A percentile compares a stretch with the other conserved stretches of the same genome.
These are phyloP conservation scores for Delia radicum DNA, from an alignment of 1,140 invertebrate genomes.

Conservation along the genomic window DNA sequence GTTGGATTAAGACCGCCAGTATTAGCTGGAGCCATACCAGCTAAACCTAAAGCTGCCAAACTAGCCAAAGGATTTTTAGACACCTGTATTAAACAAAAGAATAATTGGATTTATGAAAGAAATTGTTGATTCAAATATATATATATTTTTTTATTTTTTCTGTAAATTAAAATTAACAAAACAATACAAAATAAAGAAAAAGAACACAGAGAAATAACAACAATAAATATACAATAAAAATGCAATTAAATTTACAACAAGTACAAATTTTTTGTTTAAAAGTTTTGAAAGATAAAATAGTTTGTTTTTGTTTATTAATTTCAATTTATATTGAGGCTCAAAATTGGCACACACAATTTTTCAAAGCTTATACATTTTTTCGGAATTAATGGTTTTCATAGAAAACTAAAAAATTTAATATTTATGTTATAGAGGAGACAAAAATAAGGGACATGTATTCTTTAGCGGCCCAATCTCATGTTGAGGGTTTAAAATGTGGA, in stretches of 20 bases:
- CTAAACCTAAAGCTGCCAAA: slow-evolving; percentile 79
- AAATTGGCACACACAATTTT: no score
- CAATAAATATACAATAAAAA: neutral
- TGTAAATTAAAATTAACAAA: neutral
- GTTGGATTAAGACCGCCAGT: slow-evolving; percentile 84
- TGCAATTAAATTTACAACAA: neutral
- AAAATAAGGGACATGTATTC: no score
- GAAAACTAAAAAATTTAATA: no score
- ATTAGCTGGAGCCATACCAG: slow-evolving; percentile 77
- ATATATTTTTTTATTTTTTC: neutral
- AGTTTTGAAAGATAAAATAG: no score
- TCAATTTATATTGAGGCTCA: no score
- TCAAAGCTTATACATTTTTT: no score
- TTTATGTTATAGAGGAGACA: no score
- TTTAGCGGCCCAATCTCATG: no score
- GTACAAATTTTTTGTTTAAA: no score
- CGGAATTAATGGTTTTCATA: no score
- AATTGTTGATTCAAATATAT: neutral
- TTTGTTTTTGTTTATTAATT: no score
- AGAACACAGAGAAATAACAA: slow-evolving; percentile 3
- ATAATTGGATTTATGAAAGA: neutral
- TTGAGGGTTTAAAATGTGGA: no score
- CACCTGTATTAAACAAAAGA: slow-evolving; percentile 52
- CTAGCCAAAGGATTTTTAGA: slow-evolving; percentile 84
- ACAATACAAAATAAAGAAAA: neutral